Base-by-base conservation (phyloP, 2,113 vertebrate species). In the Aviceda subcristata region DNA sequence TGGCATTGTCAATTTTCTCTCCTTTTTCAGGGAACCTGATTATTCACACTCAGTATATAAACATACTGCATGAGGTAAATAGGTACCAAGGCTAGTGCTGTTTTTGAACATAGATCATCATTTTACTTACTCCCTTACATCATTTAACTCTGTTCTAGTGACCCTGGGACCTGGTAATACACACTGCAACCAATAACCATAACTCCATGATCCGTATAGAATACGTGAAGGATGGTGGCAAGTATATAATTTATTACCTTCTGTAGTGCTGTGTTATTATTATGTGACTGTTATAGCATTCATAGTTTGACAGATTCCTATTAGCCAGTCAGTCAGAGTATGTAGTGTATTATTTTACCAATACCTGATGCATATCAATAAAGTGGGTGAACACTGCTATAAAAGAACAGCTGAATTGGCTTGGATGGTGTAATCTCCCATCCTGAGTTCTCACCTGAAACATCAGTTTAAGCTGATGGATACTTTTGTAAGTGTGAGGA, bases 281-380 rank as follows among this genome's bases (percentile, higher is more conserved):
- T 89, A 96, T 94, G 81, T 95, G 96, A 95, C 95, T 97, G 95
- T 95, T 98, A 96, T 91, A 88, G 92, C 90, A 94, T 96, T 97
- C 84, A 76, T 88, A 88, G 92, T 94, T 95, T 97, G 97, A 97
- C 93, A 96, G 94, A 95, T 95, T 97, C 97, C 96, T 96, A 96
- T 97, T 92, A 97, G 66, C 73, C 73, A 97, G 91, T 86, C 77
- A 95, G 86, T 97, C 91, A 96, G 89, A 86, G 75, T 79, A 77
- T 87, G 43, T 79, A 96, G 71, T 86, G 74, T 93, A 72, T 87
- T 89, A 81, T 76, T 94, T 96, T 90, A 89, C 77, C 93, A 90
- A 86, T 95, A 96, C 57, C 45, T 84, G 87, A 92, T 94, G 95
- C 81, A 76, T 87, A 88, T 84, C 91, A 92, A 80, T 93, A 93